Base-by-base conservation (phyloP, 35 echinoderm and acorn worm species). In the Heliocidaris tuberculata region DNA sequence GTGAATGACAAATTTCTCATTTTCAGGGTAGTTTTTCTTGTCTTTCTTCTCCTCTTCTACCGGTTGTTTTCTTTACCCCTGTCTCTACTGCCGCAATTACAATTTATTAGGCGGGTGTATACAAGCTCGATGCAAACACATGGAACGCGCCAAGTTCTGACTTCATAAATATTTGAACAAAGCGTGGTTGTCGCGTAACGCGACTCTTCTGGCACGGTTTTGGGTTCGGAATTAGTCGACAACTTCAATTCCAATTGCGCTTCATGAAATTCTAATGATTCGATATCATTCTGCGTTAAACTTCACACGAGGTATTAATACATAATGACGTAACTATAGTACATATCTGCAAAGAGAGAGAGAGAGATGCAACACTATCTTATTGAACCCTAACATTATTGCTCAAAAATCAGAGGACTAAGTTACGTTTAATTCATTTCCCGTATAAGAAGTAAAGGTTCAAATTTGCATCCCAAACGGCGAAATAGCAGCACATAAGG, bases 1-100 rank as follows among this genome's bases (percentile, higher is more conserved):
- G 5, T 89, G 87, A 89, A 89, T 89, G 87, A 32, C 87, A 89
- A 89, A 89, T 89, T 48, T 89, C 87, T 89, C 87, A 89, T 32
- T 89, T 89, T 32, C 87, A 89, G 24, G 87, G 87, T 32, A 42
- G 12, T 4, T 89, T 35, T 89, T 89, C 87, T 56, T 13, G 85
- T 9, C 85, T 86, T 86, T 86, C 31, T 86, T 86, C 21, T 86
- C 85, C 85, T 32, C 85, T 86, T 86, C 31, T 11, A 29, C 12
- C 85, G 27, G 3, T 89, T 89, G 12, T 47, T 47, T 89, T 89
- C 17, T 16, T 48, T 47, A 15, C 87, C 19, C 87, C 87, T 89
- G 11, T 27, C 47, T 48, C 24, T 17, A 47, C 87, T 32, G 29
- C 24, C 47, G 31, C 87, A 48, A 89, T 48, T 89, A 47, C 12